Percentiles rank a stretch among this genome's conserved stretches.
phyloP scores from a whole-genome alignment of 2,113 vertebrate genomes.

The Dasyurus viverrinus region DNA sequence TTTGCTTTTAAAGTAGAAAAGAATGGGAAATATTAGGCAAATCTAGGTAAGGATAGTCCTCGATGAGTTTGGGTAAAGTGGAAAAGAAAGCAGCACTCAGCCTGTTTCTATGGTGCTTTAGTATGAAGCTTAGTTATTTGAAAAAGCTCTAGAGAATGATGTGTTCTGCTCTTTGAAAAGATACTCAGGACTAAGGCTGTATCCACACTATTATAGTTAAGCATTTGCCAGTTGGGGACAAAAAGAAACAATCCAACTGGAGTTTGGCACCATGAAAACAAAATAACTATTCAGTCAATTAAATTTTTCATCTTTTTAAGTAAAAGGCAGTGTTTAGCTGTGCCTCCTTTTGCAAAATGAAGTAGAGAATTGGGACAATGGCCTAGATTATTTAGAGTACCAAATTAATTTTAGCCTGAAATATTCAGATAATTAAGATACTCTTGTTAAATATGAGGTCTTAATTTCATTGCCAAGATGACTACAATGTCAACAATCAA shows the following conservation, averaged over 20 bases:
- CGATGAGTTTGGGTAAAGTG: not conserved
- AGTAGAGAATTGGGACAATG: not conserved
- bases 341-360: not conserved
- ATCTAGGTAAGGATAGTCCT: not conserved
- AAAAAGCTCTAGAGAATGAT: not conserved
- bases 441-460: not conserved
- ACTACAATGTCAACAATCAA: not conserved
- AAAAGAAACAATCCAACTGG: not conserved
- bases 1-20: not conserved
- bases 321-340: not conserved
- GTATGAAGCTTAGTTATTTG: not conserved
- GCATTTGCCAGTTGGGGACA: not conserved
- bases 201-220: not conserved
- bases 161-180: not conserved
- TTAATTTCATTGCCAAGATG: not conserved
- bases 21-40: not conserved
- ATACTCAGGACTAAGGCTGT: not conserved
- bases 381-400: not conserved
- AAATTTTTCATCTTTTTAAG: not conserved
- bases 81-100: not conserved
- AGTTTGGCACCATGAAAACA: not conserved
- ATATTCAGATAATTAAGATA: not conserved
- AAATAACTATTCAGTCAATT: not conserved
- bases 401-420: not conserved
- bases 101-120: constrained; percentile 1